Evolutionary conservation across 2,113 vertebrate genomes (phyloP).

Genomic region (Phodopus roborovskii): DNA sequence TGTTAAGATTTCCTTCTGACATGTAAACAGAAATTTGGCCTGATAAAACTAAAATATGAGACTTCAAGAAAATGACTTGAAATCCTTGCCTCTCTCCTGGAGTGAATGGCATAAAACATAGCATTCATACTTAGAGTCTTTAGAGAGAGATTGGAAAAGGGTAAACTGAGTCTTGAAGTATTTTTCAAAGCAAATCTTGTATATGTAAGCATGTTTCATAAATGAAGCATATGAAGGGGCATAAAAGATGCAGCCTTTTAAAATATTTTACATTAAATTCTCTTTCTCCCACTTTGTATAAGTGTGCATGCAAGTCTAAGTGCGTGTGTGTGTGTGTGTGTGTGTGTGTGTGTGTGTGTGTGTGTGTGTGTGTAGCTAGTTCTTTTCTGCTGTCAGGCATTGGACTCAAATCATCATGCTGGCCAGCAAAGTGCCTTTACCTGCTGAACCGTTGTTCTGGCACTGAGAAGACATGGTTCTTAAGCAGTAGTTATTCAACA

Average conservation of each 20-base stretch:
- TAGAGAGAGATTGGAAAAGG: neutral
- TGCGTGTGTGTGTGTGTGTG: neutral
- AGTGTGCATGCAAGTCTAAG: neutral
- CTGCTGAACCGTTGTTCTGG: too few relatives aligned
- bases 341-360: neutral
- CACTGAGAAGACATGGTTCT: neutral
- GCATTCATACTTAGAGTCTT: slow-evolving; percentile 29
- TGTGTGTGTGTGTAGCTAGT: neutral
- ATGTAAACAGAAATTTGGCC: slow-evolving; percentile 30
- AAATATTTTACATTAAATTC: neutral
- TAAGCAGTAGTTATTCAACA: slow-evolving; percentile 20
- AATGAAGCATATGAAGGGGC: neutral
- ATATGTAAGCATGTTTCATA: slow-evolving; percentile 39
- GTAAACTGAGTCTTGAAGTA: neutral
- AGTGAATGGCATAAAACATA: slow-evolving; percentile 53
- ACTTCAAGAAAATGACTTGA: neutral
- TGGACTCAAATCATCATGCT: neutral
- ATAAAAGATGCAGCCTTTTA: neutral
- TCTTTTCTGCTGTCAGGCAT: neutral
- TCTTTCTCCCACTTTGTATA: neutral
- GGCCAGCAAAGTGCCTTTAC: neutral
- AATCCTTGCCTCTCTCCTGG: slow-evolving; percentile 3
- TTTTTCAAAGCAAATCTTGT: slow-evolving; percentile 36
- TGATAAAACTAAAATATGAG: slow-evolving; percentile 4
- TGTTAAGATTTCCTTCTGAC: slow-evolving; percentile 56